phyloP scores from a whole-genome alignment of 2,888 invertebrate genomes.

The Aquatica leii region DNA sequence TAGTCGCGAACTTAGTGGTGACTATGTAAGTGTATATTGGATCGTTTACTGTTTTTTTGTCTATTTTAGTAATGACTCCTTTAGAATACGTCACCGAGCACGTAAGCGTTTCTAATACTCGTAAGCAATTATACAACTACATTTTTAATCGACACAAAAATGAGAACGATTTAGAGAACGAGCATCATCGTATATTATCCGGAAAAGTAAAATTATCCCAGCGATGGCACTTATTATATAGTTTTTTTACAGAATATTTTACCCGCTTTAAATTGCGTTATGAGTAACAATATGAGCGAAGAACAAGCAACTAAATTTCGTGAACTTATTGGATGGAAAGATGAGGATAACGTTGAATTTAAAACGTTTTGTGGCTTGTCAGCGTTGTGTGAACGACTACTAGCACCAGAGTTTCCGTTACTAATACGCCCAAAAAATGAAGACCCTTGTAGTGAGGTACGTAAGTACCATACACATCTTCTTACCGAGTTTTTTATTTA shows the following conservation, averaged over 20 bases:
- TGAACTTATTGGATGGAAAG: constrained; percentile 64
- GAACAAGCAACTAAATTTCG: constrained; percentile 63
- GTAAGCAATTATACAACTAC: constrained; percentile 66
- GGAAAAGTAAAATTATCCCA: constrained; percentile 64
- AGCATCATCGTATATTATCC: constrained; percentile 58
- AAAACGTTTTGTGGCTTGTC: constrained; percentile 82
- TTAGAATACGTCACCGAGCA: constrained; percentile 75
- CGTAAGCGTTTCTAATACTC: constrained; percentile 69
- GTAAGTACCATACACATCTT: neutral
- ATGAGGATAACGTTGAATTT: constrained; percentile 68
- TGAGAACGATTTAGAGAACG: constrained; percentile 51
- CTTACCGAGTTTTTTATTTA: constrained; percentile 46
- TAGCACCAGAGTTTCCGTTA: constrained; percentile 63
- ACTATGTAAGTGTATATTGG: no score
- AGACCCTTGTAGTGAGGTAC: constrained; percentile 77
- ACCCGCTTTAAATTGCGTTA: constrained; percentile 68
- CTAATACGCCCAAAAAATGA: constrained; percentile 64
- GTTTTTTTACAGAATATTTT: constrained; percentile 62
- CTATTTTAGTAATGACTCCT: constrained; percentile 69
- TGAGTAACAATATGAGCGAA: constrained; percentile 68
- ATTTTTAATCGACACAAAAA: constrained; percentile 62
- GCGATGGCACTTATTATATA: constrained; percentile 8
- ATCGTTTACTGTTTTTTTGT: neutral
- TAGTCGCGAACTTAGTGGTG: constrained; percentile 61
- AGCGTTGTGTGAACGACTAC: constrained; percentile 77